Evolutionary conservation across 2,888 invertebrate species (phyloP).

Genomic region (Pollenia amentaria): DNA sequence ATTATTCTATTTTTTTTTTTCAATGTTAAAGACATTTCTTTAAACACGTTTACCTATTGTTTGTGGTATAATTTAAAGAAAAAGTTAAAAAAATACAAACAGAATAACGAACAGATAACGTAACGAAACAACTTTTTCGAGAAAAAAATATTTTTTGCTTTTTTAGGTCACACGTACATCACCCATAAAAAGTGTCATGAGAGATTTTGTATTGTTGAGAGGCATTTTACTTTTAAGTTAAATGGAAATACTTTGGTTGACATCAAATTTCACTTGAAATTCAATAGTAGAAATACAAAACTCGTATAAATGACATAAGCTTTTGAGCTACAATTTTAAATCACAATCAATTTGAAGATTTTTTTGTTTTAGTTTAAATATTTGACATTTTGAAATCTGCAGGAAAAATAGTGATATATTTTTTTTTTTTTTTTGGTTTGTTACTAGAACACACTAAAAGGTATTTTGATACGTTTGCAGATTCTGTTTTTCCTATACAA

Average conservation of each 20-base stretch:
- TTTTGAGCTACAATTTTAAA: neutral
- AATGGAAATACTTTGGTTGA: conserved; percentile 31
- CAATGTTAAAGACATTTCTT: neutral
- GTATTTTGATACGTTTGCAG: too few species aligned
- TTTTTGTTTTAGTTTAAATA: neutral
- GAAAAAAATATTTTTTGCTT: neutral
- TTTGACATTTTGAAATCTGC: too few species aligned
- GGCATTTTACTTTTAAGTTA: conserved; percentile 19
- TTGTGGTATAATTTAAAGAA: conserved; percentile 19
- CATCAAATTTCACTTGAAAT: conserved; percentile 33
- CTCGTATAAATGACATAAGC: conserved; percentile 5
- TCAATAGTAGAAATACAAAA: conserved; percentile 6
- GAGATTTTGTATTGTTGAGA: conserved; percentile 35
- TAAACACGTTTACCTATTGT: conserved; percentile 15
- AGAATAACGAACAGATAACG: neutral
- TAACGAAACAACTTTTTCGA: neutral
- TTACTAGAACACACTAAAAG: too few species aligned
- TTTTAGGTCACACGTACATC: conserved; percentile 63
- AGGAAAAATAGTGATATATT: too few species aligned
- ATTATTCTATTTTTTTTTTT: neutral
- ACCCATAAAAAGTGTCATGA: conserved; percentile 36
- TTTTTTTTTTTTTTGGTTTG: too few species aligned
- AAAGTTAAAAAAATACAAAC: neutral
- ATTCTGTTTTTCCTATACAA: too few species aligned
- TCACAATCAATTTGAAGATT: neutral